Evolutionary conservation across 2,888 invertebrate genomes (phyloP).

Genomic region (Athetis lepigone): DNA sequence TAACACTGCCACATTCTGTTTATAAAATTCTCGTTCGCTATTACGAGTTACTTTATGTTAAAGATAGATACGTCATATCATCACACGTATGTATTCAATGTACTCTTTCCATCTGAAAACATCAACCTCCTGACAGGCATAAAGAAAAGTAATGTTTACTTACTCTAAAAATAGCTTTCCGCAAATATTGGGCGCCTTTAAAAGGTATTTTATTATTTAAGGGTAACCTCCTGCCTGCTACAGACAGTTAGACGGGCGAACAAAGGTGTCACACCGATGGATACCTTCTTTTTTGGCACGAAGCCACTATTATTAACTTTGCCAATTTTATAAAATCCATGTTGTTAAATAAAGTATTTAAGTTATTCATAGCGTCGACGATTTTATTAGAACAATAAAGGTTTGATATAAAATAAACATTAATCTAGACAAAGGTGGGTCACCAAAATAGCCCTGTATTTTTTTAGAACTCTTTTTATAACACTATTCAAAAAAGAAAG

Average conservation of each 20-base stretch:
- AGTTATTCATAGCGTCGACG: background rate
- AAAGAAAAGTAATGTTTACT: conserved; percentile 2
- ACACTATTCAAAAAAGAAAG: no score
- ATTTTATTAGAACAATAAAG: background rate
- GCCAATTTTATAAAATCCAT: background rate
- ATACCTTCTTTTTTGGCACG: conserved; percentile 18
- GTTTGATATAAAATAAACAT: no score
- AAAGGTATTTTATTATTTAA: conserved; percentile 11
- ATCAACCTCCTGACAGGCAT: background rate
- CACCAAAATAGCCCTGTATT: no score
- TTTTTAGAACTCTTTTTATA: no score
- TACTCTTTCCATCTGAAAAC: no score
- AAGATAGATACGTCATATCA: no score
- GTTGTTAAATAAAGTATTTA: background rate
- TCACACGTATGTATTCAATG: background rate
- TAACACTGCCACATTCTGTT: no score
- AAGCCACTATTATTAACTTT: background rate
- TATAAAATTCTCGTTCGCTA: no score
- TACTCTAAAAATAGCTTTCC: conserved; percentile 16
- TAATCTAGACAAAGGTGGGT: no score
- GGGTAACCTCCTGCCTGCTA: conserved; percentile 18
- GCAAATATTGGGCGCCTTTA: conserved; percentile 21
- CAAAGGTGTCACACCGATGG: conserved; percentile 22
- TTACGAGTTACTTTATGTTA: no score
- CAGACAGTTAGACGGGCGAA: conserved; percentile 30